Conservation (phyloP, 2,888 invertebrate genomes). For the Agrochola macilenta region DNA sequence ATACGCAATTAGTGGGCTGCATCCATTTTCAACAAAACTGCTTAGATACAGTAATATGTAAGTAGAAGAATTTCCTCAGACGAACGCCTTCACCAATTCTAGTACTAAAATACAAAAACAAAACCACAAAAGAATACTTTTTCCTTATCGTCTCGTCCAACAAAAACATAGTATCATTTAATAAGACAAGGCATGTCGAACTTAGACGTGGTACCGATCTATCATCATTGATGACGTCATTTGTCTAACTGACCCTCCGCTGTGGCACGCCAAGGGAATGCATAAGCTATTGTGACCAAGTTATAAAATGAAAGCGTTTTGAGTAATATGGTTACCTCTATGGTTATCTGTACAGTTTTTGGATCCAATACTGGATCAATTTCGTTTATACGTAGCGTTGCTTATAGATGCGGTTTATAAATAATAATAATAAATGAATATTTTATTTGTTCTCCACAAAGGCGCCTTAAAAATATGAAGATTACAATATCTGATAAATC, state of each 20-base stretch:
- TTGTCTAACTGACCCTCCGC: slow-evolving; percentile 75
- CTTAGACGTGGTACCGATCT: slow-evolving; percentile 59
- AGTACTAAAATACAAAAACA: neutral
- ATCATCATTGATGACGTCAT: slow-evolving; percentile 76
- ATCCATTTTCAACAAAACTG: neutral
- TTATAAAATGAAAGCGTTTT: neutral
- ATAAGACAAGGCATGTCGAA: slow-evolving; percentile 60
- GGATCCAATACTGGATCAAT: no score
- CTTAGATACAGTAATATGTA: neutral
- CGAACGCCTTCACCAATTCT: neutral
- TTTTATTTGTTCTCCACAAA: no score
- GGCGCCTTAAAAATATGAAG: no score
- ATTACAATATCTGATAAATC: no score
- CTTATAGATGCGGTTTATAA: no score
- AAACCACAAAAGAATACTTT: slow-evolving; percentile 7
- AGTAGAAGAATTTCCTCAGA: neutral
- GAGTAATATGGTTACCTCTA: no score
- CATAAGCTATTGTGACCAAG: slow-evolving; percentile 37
- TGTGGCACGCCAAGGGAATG: slow-evolving; percentile 65
- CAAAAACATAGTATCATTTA: slow-evolving; percentile 50
- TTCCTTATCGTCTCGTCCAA: slow-evolving; percentile 1
- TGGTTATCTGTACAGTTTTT: no score
- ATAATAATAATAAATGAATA: no score
- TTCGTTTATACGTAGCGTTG: no score
- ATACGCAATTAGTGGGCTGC: neutral